These are phyloP conservation scores for Chaenocephalus aceratus DNA, from an alignment of 2,113 vertebrate species.

Conservation along the genomic window DNA sequence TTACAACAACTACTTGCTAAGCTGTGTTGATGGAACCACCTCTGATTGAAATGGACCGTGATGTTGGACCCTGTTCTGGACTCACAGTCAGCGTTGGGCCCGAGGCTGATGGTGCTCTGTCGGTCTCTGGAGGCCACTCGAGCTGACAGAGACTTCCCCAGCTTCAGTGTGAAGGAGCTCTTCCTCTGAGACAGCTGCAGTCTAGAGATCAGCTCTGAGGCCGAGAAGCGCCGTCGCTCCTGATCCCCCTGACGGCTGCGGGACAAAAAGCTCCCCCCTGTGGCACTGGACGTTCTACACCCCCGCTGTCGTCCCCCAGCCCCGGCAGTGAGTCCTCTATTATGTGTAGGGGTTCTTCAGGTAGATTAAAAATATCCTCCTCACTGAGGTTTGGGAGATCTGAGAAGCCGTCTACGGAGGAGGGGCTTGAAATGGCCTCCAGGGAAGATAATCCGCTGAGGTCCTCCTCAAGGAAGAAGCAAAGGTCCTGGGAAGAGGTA, in stretches of 20 bases:
- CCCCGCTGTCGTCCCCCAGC: conserved; percentile 17
- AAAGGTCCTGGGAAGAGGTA: conserved; percentile 83
- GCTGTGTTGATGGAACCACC: background rate
- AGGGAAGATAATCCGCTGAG: conserved; percentile 76
- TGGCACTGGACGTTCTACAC: conserved; percentile 31
- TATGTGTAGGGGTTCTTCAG: conserved; percentile 68
- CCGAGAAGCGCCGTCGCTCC: conserved; percentile 91
- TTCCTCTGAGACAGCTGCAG: conserved; percentile 89
- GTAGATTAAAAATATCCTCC: conserved; percentile 56
- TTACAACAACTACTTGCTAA: too few relatives aligned
- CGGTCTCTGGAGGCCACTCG: conserved; percentile 81
- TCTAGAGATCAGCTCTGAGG: conserved; percentile 90
- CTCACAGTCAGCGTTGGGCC: conserved; percentile 80
- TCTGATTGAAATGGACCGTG: background rate
- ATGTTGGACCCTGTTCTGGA: conserved; percentile 24
- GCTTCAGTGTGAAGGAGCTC: conserved; percentile 87
- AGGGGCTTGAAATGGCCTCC: conserved; percentile 60
- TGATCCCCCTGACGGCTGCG: conserved; percentile 76
- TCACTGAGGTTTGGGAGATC: conserved; percentile 58
- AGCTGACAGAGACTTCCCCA: conserved; percentile 88
- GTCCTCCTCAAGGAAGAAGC: conserved; percentile 83
- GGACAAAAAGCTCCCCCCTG: conserved; percentile 38
- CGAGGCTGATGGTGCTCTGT: conserved; percentile 69
- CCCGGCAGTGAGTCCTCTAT: conserved; percentile 67
- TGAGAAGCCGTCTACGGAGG: conserved; percentile 41